Conservation (phyloP, 2,797 vertebrate species). For the Triplophysa yarkandensis region DNA sequence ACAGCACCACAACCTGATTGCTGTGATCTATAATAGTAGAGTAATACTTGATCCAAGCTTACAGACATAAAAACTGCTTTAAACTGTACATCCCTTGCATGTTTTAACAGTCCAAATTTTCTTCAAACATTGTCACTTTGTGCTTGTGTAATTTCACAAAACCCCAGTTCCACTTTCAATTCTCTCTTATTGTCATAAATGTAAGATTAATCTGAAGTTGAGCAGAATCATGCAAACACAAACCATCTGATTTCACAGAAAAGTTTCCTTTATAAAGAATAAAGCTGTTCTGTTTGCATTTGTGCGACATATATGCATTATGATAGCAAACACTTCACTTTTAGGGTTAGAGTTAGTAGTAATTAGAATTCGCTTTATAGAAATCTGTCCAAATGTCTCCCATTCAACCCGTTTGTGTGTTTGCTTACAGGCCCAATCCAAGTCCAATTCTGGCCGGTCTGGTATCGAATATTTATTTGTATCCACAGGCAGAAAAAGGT, state of each 20-base stretch:
- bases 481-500: neutral
- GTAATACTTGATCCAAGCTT: slow-evolving; percentile 26
- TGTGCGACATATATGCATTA: slow-evolving; percentile 38
- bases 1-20: slow-evolving; percentile 14
- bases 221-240: slow-evolving; percentile 68
- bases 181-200: slow-evolving; percentile 13
- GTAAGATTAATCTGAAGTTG: slow-evolving; percentile 33
- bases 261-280: slow-evolving; percentile 47
- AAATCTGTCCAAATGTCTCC: neutral
- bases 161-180: neutral
- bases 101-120: slow-evolving; percentile 9
- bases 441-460: neutral
- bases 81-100: slow-evolving; percentile 1
- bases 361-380: neutral
- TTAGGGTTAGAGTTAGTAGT: slow-evolving; percentile 57
- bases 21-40: slow-evolving; percentile 1
- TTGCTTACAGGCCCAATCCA: slow-evolving; percentile 15
- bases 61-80: slow-evolving; percentile 13
- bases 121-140: neutral
- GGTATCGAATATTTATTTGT: neutral
- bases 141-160: slow-evolving; percentile 4
- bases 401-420: neutral
- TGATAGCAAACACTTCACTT: neutral
- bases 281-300: neutral
- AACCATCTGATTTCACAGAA: slow-evolving; percentile 61